A percentile compares a stretch with the other conserved stretches of the same genome.
Conservation (phyloP, 37 sponge, comb jelly and placozoan genomes). For the Dysidea cf. avara region DNA sequence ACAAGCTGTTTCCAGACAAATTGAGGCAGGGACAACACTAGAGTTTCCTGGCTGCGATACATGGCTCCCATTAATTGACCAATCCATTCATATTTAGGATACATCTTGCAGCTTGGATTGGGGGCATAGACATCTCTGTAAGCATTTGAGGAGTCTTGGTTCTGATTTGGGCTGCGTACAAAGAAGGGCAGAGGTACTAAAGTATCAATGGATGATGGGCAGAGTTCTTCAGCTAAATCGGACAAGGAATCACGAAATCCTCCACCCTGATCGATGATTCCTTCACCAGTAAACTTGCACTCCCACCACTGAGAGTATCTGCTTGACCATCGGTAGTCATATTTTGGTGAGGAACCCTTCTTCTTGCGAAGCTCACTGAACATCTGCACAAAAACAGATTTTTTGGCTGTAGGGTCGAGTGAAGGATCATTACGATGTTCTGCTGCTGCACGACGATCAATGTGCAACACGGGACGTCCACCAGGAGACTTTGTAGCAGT, state of each 20-base stretch:
- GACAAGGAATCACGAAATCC: constrained; percentile 88
- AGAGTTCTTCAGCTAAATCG: constrained; percentile 89
- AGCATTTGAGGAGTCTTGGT: constrained; percentile 82
- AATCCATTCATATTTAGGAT: constrained; percentile 55
- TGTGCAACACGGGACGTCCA: constrained; percentile 51
- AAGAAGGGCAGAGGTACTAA: constrained; percentile 78
- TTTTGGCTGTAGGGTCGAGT: constrained; percentile 63
- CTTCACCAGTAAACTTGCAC: constrained; percentile 82
- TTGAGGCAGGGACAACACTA: constrained; percentile 83
- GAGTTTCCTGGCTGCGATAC: constrained; percentile 75
- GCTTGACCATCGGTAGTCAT: constrained; percentile 76
- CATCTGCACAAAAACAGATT: constrained; percentile 73
- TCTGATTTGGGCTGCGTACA: constrained; percentile 89
- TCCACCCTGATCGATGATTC: constrained; percentile 95
- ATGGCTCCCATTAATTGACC: constrained; percentile 92
- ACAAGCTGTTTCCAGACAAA: constrained; percentile 92
- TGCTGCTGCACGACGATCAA: constrained; percentile 77
- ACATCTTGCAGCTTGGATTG: constrained; percentile 76
- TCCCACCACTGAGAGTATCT: constrained; percentile 93
- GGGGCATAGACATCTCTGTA: constrained; percentile 84
- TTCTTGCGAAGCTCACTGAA: constrained; percentile 59
- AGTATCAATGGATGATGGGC: constrained; percentile 59
- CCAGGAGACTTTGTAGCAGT: constrained; percentile 40
- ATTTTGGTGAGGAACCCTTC: constrained; percentile 40
- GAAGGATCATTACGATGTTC: constrained; percentile 73